Evolutionary conservation across 2,797 vertebrate species (phyloP).

Genomic region (Thunnus albacares): DNA sequence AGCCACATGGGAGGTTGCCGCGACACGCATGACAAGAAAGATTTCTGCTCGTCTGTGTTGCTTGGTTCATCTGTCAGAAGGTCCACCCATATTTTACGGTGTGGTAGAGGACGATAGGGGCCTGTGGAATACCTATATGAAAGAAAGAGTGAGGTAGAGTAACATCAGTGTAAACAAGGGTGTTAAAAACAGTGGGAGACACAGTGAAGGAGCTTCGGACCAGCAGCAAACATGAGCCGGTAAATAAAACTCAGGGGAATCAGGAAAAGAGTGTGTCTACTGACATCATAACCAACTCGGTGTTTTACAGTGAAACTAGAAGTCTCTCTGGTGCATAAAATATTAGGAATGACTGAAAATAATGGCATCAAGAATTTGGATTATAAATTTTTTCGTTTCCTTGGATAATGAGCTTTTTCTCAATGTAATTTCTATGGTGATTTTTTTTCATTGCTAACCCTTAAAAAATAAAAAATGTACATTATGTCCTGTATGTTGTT

Average conservation of each 20-base stretch:
- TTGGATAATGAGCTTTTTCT: neutral
- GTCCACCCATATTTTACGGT: conserved; percentile 65
- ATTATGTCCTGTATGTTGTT: neutral
- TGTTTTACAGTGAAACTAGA: conserved; percentile 1
- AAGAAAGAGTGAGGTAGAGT: conserved; percentile 9
- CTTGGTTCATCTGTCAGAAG: conserved; percentile 69
- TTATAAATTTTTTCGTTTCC: neutral
- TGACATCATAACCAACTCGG: neutral
- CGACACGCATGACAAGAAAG: conserved; percentile 62
- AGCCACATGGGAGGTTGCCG: conserved; percentile 65
- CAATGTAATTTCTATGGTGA: neutral
- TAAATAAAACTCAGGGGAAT: neutral
- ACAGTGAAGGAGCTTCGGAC: neutral
- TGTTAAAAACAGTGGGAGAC: conserved; percentile 12
- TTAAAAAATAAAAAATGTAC: too few species aligned
- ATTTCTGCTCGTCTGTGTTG: conserved; percentile 64
- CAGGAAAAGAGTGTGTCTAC: neutral
- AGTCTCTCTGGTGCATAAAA: neutral
- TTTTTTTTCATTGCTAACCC: neutral
- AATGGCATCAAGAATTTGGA: neutral
- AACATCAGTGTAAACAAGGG: conserved; percentile 31
- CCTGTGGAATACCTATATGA: conserved; percentile 38
- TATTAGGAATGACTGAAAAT: neutral
- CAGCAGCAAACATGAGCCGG: neutral
- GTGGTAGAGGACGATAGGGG: conserved; percentile 47